Evolutionary conservation across 2,888 invertebrate genomes (phyloP), one percentile per base, ranked within the genome.

Genomic region (Phengaris alcon): DNA sequence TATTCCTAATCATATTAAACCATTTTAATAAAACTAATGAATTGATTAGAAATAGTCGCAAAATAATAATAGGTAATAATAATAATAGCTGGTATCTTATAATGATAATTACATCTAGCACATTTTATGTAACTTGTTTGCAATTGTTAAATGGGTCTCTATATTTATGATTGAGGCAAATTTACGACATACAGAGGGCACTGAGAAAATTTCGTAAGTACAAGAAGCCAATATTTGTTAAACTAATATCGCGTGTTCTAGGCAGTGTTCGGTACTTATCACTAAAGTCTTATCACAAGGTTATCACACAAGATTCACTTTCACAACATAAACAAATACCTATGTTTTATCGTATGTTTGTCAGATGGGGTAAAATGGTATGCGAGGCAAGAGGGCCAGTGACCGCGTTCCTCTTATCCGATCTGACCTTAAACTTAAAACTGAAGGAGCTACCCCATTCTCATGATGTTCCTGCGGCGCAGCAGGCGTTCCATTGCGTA

Each of bases 401-500:
- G 48, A 48, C 48, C 35, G 35, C 4, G 48, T 8, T 48, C 48
- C 48, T 48, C 48, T 15, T 9, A 15, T 15, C 57, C 55, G 22
- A 22, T 59, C 59, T 22, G 59, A 59, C 9, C 59, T 59, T 1
- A 59, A 5, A 22, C 22, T 59, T 59, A 59, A 15, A 57, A 59
- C 59, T 59, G 15, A 4, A 7, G 15, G 59, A 75, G 82, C 91
- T 87, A 90, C 82, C 93, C 93, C 92, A 93, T 93, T 85, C 93
- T 90, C 92, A 93, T 91, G 82, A 93, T 90, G 84, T 92, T 91
- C 82, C 93, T 91, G 82, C 93, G 90, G 78, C 92, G 88, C 80
- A 93, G 90, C 84, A 93, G 82, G 74, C 93, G 91, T 89, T 92
- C 88, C 90, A 93, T 88, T 84, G 91, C 91, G 91, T 91, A 92